Evolutionary conservation across 2,888 invertebrate genomes (phyloP), one percentile per base, ranked within the genome.

Genomic region (Daptonema setosum): DNA sequence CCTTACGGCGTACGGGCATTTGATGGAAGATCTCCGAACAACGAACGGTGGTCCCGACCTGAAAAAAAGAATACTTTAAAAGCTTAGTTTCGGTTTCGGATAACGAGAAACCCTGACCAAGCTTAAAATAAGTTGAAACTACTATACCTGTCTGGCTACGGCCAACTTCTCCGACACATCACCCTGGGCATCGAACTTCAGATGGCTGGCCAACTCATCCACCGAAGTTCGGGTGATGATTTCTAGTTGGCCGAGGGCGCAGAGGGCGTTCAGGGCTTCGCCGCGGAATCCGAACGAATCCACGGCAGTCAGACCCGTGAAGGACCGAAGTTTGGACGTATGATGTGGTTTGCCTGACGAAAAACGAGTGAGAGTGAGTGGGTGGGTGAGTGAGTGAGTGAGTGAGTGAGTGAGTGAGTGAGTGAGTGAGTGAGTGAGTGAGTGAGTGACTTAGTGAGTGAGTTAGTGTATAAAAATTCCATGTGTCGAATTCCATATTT

Each of bases 281-380:
- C 97, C 97, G 64, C 97, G 79, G 72, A 97, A 97, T 2, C 97
- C 97, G 76, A 90, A 87, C 1, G 93, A 97, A 54, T 79, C 78
- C 0, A 97, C 80, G 56, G 78, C 80, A 61, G 81, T 78, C 57
- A 97, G 75, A 70, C 95, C 93, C 14, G 81, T 79, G 71, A 93
- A 93, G 61, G 87, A 81, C 59, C 75, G 75, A 53, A 97, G 74
- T 73, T 97, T 97, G 0, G 95, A 97, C 1, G 97, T 97, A 68
- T 87, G 83, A 75, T 95, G 88, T 71, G 93, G 91, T 60, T 88
- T 75, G 55, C 87, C 90, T 90, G 65, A n/a, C n/a, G n/a, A n/a
- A n/a, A n/a, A n/a, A n/a, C n/a, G n/a, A n/a, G n/a, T n/a, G n/a
- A n/a, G n/a, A n/a, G n/a, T n/a, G n/a, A n/a, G n/a, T n/a, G n/a